Evolutionary conservation across 2,797 vertebrate species (phyloP).

Genomic region (Octomys mimax): DNA sequence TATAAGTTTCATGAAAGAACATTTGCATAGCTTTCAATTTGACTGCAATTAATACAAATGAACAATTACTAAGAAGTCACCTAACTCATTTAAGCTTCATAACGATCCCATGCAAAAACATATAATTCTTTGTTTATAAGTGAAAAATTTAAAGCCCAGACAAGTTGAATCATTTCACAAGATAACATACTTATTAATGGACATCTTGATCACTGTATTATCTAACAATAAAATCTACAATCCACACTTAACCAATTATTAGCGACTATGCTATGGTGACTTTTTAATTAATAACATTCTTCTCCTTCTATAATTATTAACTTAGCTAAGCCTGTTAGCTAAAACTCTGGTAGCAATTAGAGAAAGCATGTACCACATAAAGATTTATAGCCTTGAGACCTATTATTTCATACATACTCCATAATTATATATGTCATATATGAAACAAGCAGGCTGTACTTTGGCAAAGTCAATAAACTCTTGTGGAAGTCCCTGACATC

Average conservation of each 20-base stretch:
- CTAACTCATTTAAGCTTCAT: neutral
- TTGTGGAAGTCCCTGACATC: neutral
- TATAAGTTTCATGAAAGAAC: neutral
- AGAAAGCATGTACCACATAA: conserved; percentile 31
- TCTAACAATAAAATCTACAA: conserved; percentile 54
- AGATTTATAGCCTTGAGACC: conserved; percentile 6
- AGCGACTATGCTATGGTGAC: neutral
- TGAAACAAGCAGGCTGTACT: neutral
- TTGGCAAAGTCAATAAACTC: conserved; percentile 11
- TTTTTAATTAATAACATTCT: conserved; percentile 64
- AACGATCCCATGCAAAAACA: neutral
- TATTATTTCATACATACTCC: conserved; percentile 42
- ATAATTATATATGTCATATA: conserved; percentile 40
- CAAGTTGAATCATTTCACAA: neutral
- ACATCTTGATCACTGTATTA: neutral
- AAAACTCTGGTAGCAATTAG: conserved; percentile 42
- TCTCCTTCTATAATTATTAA: conserved; percentile 54
- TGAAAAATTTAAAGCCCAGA: conserved; percentile 13
- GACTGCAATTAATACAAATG: neutral
- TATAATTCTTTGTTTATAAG: neutral
- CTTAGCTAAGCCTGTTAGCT: conserved; percentile 41
- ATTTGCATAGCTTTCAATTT: neutral
- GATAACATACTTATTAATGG: neutral
- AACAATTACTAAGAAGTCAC: neutral
- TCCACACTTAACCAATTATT: conserved; percentile 61